phyloP scores from a whole-genome alignment of 37 sponge, comb jelly and placozoan species.

The Halisarca cf. caerulea region DNA sequence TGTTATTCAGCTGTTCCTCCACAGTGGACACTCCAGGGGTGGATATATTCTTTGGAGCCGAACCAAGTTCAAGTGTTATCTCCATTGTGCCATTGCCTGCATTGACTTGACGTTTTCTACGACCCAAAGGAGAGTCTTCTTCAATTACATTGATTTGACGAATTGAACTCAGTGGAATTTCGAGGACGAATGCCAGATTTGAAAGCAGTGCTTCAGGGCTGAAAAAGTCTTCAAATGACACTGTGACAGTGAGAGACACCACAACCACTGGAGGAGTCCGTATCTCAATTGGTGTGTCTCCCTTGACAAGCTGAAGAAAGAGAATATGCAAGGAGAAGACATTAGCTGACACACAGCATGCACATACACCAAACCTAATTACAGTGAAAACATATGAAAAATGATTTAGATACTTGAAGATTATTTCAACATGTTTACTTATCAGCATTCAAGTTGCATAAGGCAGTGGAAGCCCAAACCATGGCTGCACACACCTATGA shows the following conservation, averaged over 20 bases:
- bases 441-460: no score
- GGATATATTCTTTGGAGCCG: constrained; percentile 47
- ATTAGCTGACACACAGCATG: no score
- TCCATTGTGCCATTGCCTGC: constrained; percentile 6
- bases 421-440: no score
- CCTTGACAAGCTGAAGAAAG: constrained; percentile 55
- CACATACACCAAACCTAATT: no score
- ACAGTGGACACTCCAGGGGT: constrained; percentile 29
- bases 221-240: constrained; percentile 84
- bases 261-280: constrained; percentile 78
- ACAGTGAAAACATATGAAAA: no score
- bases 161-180: constrained; percentile 57
- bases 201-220: constrained; percentile 46
- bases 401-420: no score
- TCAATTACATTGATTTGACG: constrained; percentile 72
- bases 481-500: no score
- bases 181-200: constrained; percentile 76
- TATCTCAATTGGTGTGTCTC: constrained; percentile 72
- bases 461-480: no score
- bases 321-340: no score
- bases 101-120: not conserved
- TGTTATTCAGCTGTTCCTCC: constrained; percentile 30
- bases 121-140: constrained; percentile 27
- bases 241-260: constrained; percentile 66
- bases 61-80: constrained; percentile 64